A percentile compares a stretch with the other conserved stretches of the same genome.
phyloP scores from a whole-genome alignment of 37 sponge, comb jelly and placozoan genomes.

The Eunapius fragilis region DNA sequence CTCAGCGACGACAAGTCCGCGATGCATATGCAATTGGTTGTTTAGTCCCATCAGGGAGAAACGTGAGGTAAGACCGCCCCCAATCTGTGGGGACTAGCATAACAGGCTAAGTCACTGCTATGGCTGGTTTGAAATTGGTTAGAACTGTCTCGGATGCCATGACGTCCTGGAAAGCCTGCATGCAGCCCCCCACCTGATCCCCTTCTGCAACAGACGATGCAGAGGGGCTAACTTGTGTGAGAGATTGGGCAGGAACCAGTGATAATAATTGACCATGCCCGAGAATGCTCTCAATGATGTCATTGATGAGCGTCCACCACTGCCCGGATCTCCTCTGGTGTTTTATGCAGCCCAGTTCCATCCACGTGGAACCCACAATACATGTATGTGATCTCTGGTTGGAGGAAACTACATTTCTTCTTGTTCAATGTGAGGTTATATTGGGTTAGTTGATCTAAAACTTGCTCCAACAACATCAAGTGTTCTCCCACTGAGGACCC shows the following conservation, averaged over 20 bases:
- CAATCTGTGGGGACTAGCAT: neutral
- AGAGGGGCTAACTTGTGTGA: too few species aligned
- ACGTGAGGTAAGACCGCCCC: slow-evolving; percentile 3
- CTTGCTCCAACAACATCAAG: neutral
- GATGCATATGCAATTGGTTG: slow-evolving; percentile 8
- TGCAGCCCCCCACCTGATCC: too few species aligned
- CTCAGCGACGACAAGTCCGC: neutral
- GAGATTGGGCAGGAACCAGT: too few species aligned
- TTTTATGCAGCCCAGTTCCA: neutral
- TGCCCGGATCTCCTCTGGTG: neutral
- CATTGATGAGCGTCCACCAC: slow-evolving; percentile 2
- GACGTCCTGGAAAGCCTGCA: neutral
- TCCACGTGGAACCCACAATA: slow-evolving; percentile 4
- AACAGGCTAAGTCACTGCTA: too few species aligned
- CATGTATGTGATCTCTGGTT: neutral
- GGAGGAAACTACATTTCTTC: slow-evolving; percentile 5
- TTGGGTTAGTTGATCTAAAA: neutral
- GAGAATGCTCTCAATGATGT: neutral
- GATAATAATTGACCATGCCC: neutral
- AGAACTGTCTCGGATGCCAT: slow-evolving; percentile 1
- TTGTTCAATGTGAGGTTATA: neutral
- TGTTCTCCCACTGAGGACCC: neutral
- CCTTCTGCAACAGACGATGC: too few species aligned
- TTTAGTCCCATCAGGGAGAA: slow-evolving; percentile 14
- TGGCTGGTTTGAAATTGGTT: too few species aligned